Percentiles rank a stretch among this genome's conserved stretches.
phyloP scores from a whole-genome alignment of 2,888 invertebrate genomes.

The Alviniconcha strummeri region DNA sequence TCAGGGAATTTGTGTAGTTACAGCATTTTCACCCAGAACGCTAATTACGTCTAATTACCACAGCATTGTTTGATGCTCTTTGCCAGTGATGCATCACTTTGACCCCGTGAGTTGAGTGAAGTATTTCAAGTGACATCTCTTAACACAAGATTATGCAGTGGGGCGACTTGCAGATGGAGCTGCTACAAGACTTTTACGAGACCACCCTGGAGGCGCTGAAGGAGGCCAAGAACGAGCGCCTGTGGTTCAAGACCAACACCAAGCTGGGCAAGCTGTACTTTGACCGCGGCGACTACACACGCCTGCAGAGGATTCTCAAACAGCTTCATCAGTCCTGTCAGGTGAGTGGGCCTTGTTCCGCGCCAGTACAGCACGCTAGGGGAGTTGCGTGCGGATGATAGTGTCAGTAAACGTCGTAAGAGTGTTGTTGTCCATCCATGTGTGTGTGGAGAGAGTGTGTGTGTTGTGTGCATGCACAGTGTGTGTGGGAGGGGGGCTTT shows the following conservation, averaged over 20 bases:
- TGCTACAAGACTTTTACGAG: slow-evolving; percentile 98
- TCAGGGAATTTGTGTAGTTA: too few relatives aligned
- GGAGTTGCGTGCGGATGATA: neutral
- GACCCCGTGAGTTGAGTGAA: too few relatives aligned
- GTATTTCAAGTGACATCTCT: too few relatives aligned
- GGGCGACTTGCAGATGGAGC: slow-evolving; percentile 85
- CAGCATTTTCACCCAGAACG: too few relatives aligned
- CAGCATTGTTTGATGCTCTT: too few relatives aligned
- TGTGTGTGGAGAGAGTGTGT: too few relatives aligned
- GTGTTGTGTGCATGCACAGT: too few relatives aligned
- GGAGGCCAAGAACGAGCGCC: slow-evolving; percentile 98
- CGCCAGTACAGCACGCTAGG: neutral
- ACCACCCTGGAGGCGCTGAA: slow-evolving; percentile 81
- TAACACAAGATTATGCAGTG: too few relatives aligned
- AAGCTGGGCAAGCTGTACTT: slow-evolving; percentile 98
- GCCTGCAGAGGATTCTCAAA: slow-evolving; percentile 96
- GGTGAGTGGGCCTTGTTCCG: slow-evolving; percentile 74
- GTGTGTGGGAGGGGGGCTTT: too few relatives aligned
- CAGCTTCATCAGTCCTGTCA: slow-evolving; percentile 98
- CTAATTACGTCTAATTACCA: too few relatives aligned
- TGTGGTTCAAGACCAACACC: slow-evolving; percentile 99
- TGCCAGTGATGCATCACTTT: too few relatives aligned
- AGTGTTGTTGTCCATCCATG: too few relatives aligned
- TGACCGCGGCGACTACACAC: slow-evolving; percentile 94
- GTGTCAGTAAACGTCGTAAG: neutral